phyloP scores from a whole-genome alignment of 2,113 vertebrate species.

The Aegypius monachus region DNA sequence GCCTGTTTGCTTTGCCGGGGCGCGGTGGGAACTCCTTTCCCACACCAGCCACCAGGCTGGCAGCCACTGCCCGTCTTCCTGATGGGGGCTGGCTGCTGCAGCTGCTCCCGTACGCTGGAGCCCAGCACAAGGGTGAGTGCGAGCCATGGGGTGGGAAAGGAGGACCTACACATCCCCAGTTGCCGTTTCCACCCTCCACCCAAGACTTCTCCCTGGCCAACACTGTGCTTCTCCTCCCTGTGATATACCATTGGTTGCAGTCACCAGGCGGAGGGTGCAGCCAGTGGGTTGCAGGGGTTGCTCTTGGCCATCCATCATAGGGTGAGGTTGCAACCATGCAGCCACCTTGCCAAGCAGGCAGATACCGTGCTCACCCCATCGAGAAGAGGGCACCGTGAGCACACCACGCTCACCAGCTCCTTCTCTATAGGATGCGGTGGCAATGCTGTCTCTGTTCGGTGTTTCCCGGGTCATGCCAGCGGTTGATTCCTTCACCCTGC shows the following conservation, averaged over 20 bases:
- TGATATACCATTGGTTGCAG: neutral
- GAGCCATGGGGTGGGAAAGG: neutral
- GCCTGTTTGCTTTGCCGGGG: neutral
- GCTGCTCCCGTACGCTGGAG: rapidly evolving
- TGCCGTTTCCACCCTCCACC: neutral
- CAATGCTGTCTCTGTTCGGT: rapidly evolving
- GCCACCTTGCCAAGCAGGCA: neutral
- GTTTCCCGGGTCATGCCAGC: rapidly evolving
- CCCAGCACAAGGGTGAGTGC: no score
- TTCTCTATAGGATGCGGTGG: rapidly evolving
- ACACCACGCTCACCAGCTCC: rapidly evolving
- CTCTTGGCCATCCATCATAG: neutral
- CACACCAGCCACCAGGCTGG: neutral
- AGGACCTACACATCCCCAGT: rapidly evolving
- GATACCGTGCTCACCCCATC: rapidly evolving
- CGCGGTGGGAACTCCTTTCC: neutral
- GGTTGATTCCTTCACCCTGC: neutral
- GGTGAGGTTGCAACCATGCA: neutral
- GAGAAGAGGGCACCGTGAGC: neutral
- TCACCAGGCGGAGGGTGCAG: neutral
- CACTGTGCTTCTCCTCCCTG: neutral
- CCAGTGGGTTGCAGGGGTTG: neutral
- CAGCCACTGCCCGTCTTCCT: rapidly evolving
- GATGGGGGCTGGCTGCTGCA: rapidly evolving
- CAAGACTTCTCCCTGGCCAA: neutral